Base-by-base conservation (phyloP, 2,113 vertebrate species). In the Neodon shergylaensis region DNA sequence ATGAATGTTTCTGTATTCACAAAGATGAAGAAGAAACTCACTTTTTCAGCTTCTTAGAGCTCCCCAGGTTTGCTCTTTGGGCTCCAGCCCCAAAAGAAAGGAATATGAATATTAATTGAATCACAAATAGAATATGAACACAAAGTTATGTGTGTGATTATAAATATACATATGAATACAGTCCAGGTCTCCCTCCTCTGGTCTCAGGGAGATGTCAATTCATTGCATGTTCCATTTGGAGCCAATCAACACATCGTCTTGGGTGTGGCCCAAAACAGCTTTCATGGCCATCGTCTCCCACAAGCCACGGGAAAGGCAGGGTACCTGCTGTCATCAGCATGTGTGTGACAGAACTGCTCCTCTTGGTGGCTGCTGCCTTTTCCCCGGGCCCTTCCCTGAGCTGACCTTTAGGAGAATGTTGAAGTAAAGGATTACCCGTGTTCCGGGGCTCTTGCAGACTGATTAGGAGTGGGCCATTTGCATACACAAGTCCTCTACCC, bases 21-120 rank as follows among this genome's bases (percentile, higher is more conserved):
- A 90, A 94, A 97, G 90, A 86, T 74, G 66, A 92, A 93, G 66
- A 92, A 93, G 76, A 93, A 33, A 22, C 36, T 7, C 70, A 24
- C 33, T 7, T 58, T 93, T 65, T 73, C 68, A 63, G 61, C 61
- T 86, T 61, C 86, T 54, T 33, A 76, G 65, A 77, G 76, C 39
- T 93, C 87, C 73, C 92, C 3, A 78, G 76, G 63, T 88, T 68
- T 26, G 19, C 88, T 86, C 85, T 90, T 85, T 78, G 7, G 88
- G 72, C 52, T 96, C 90, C 94, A 92, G 66, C 83, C 58, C 6
- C 31, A 39, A 96, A 31, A 58, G 22, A 70, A 79, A 90, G 10
- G 52, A 63, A 94, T 24, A 91, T n/a, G 26, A 68, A 92, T 68
- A 77, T 68, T 47, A 92, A 97, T 44, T 84, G 7, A 88, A 81